phyloP scores from a whole-genome alignment of 2,888 invertebrate species.

The Pyrochroa serraticornis region DNA sequence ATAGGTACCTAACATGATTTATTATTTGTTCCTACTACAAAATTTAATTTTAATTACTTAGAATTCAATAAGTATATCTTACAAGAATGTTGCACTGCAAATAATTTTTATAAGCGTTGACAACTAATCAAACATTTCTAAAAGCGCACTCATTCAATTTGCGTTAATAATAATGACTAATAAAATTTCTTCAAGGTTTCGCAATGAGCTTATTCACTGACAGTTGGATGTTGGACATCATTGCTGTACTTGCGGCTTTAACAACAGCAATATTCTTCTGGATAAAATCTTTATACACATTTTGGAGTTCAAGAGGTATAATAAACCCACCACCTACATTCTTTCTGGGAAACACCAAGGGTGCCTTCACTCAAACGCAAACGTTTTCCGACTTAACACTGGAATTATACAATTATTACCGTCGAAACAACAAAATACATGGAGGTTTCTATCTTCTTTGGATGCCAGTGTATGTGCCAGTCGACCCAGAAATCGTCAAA shows the following conservation, averaged over 20 bases:
- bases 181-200: background rate
- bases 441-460: constrained; percentile 52
- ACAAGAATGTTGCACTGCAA: too few species aligned
- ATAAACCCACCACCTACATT: constrained; percentile 6
- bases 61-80: too few species aligned
- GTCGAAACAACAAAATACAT: constrained; percentile 19
- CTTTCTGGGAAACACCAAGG: constrained; percentile 16
- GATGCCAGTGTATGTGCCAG: constrained; percentile 32
- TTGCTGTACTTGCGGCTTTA: background rate
- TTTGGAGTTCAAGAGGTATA: constrained; percentile 6
- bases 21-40: too few species aligned
- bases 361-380: constrained; percentile 12
- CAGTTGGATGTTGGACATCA: constrained; percentile 1
- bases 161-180: background rate
- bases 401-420: constrained; percentile 4
- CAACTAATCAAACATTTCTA: too few species aligned
- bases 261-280: constrained; percentile 5
- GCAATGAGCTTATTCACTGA: constrained; percentile 5
- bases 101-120: too few species aligned
- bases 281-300: constrained; percentile 6
- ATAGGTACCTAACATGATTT: too few species aligned
- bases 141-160: too few species aligned
- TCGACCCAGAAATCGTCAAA: constrained; percentile 48
- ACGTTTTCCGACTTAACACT: constrained; percentile 6
- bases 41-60: too few species aligned